Evolutionary conservation across 2,888 invertebrate species (phyloP).

Genomic region (Macrosoma leucophasiata): DNA sequence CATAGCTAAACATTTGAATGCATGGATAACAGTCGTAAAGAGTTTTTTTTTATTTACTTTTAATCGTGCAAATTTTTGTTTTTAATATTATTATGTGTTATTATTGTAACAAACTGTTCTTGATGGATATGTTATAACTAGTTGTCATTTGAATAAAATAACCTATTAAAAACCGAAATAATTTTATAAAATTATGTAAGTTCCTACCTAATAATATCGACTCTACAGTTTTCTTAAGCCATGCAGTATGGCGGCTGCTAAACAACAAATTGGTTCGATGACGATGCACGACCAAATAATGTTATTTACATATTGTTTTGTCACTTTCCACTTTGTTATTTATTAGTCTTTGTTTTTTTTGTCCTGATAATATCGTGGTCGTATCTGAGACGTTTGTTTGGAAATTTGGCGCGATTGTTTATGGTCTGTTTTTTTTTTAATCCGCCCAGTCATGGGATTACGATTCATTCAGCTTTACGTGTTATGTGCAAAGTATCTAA

Average conservation of each 20-base stretch:
- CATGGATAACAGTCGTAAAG: too few species aligned
- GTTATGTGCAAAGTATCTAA: too few species aligned
- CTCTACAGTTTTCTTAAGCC: conserved; percentile 14
- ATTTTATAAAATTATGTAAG: too few species aligned
- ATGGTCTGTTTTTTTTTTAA: conserved; percentile 41
- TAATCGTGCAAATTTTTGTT: too few species aligned
- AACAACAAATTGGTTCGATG: conserved; percentile 68
- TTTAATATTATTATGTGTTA: too few species aligned
- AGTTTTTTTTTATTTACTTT: too few species aligned
- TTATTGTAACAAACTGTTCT: too few species aligned
- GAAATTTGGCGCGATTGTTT: conserved; percentile 58
- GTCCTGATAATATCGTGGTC: conserved; percentile 46
- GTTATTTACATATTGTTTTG: conserved; percentile 74
- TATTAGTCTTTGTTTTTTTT: conserved; percentile 36
- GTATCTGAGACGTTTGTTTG: conserved; percentile 47
- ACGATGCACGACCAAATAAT: conserved; percentile 60
- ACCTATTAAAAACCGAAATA: too few species aligned
- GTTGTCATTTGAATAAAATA: too few species aligned
- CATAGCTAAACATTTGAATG: too few species aligned
- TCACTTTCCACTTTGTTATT: conserved; percentile 66
- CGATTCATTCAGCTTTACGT: background rate
- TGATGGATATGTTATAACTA: too few species aligned
- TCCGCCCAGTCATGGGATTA: conserved; percentile 36
- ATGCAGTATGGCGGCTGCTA: conserved; percentile 38
- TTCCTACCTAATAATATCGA: too few species aligned